Evolutionary conservation across 2,113 vertebrate genomes (phyloP), one percentile per base, ranked within the genome.

Genomic region (Axis porcinus): DNA sequence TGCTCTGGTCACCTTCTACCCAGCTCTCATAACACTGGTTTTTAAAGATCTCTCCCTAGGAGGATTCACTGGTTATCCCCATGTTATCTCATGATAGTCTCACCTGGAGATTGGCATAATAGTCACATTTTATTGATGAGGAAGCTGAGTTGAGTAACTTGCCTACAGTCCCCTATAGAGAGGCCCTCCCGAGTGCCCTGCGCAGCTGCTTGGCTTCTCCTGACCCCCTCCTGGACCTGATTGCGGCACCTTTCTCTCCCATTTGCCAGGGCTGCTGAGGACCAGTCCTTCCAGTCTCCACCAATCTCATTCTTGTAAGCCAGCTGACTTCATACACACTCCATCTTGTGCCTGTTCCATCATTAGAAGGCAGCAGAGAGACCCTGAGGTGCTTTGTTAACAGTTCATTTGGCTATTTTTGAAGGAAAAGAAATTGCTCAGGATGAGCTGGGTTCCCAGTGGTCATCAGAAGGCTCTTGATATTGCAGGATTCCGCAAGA

Each of bases 381-480:
- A 36, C 17, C 33, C n/a, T 74, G 33, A 54, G 17, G 40, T 79
- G 16, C 81, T 89, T 91, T 89, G 40, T 88, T 91, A 67, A 70
- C 67, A 92, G 93, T 58, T 95, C 57, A 58, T 30, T 60, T 93
- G 54, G 52, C 50, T 95, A 30, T 96, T 95, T 98, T 95, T 95
- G 79, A 95, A 93, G 81, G 50, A 52, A 96, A 81, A 45, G 27
- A 67, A 36, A 91, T 91, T 82, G 5, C 64, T 87, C 47, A 60
- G 95, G 81, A 54, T 78, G 23, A 82, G 28, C 36, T 85, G 30
- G 16, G 9, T 94, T 84, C 89, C 57, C 40, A 86, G 21, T 27
- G 43, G 83, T 96, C 45, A 84, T 40, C 33, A 36, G 83, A 79
- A 57, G 40, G 40, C 52, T 52, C 15, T 64, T 82, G 81, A 57